These are phyloP conservation scores for Diarsia rubi DNA, from an alignment of 2,888 invertebrate genomes.

Conservation along the genomic window DNA sequence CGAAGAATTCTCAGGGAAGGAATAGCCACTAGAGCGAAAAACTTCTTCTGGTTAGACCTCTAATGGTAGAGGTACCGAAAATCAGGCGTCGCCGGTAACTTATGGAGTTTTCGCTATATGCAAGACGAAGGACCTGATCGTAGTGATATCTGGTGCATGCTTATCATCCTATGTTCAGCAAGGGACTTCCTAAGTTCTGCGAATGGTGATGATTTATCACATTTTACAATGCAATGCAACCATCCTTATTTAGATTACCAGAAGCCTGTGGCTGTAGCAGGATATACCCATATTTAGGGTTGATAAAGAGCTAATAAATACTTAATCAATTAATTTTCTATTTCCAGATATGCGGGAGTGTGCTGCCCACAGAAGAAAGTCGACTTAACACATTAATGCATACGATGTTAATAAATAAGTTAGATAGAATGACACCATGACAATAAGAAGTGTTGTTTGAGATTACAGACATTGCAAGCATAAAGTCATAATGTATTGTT, in stretches of 20 bases:
- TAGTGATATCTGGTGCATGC: not conserved
- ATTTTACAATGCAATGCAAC: not conserved
- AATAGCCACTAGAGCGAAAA: too few species aligned
- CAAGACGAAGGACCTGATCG: not conserved
- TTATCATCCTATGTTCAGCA: not conserved
- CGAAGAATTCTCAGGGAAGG: not conserved
- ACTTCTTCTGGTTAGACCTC: not conserved
- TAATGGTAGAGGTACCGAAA: not conserved
- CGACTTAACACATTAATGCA: conserved; percentile 63
- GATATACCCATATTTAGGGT: not conserved
- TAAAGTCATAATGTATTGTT: conserved; percentile 12
- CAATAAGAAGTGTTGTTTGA: conserved; percentile 19
- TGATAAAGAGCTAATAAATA: not conserved
- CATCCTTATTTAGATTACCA: not conserved
- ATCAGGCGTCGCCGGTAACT: not conserved
- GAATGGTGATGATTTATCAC: not conserved
- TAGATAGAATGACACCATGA: conserved; percentile 11
- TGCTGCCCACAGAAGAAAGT: conserved; percentile 79
- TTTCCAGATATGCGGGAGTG: conserved; percentile 85
- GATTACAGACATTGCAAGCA: conserved; percentile 10
- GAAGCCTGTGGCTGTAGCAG: not conserved
- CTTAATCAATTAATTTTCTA: conserved; percentile 8
- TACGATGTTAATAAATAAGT: conserved; percentile 20
- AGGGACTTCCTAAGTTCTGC: not conserved
- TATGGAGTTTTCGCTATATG: not conserved